Evolutionary conservation across 92 coral and sea anemone species (phyloP).

Genomic region (Micromussa lordhowensis): DNA sequence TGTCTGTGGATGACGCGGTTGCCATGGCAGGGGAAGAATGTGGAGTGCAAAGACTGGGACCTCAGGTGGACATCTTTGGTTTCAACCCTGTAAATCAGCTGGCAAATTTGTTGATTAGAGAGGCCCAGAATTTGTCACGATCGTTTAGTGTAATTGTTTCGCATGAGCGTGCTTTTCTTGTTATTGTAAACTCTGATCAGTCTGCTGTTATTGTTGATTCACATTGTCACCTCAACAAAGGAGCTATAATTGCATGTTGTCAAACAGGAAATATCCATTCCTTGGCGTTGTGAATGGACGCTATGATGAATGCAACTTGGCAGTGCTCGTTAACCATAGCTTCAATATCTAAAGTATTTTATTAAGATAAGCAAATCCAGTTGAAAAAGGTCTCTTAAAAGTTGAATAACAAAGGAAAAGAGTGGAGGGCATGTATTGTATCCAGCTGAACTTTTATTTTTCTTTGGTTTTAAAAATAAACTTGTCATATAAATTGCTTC

Average conservation of each 20-base stretch:
- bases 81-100: constrained; percentile 27
- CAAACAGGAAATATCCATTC: neutral
- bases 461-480: too few relatives aligned
- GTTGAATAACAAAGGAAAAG: too few relatives aligned
- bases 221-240: neutral
- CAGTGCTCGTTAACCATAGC: too few relatives aligned
- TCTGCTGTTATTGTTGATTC: constrained; percentile 53
- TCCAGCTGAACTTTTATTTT: too few relatives aligned
- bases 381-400: too few relatives aligned
- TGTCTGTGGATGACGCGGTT: constrained; percentile 59
- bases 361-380: too few relatives aligned
- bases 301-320: too few relatives aligned
- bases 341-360: too few relatives aligned
- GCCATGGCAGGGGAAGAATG: constrained; percentile 59
- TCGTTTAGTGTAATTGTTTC: constrained; percentile 53
- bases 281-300: too few relatives aligned
- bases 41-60: constrained; percentile 32
- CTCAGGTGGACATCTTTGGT: constrained; percentile 63
- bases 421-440: too few relatives aligned
- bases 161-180: constrained; percentile 44
- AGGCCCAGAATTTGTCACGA: constrained; percentile 3
- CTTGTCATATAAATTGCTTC: too few relatives aligned
- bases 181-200: constrained; percentile 33
- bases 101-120: constrained; percentile 15
- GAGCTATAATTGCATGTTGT: constrained; percentile 50